Evolutionary conservation across 2,888 invertebrate species (phyloP).

Genomic region (Chouioia cunea): DNA sequence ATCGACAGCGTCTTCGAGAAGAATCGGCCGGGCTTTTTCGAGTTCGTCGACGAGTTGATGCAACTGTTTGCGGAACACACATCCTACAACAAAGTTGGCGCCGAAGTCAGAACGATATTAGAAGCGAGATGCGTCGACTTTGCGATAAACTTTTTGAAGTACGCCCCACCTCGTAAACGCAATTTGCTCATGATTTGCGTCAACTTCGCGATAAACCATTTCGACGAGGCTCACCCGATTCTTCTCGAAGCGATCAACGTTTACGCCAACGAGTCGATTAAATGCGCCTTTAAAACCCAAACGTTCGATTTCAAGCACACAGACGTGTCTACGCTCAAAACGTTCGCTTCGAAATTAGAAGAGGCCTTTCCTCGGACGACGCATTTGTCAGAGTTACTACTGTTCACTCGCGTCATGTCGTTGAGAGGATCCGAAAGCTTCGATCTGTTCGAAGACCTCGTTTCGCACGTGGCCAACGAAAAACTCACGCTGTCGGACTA

Average conservation of each 20-base stretch:
- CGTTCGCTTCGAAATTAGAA: constrained; percentile 26
- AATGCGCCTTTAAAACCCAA: constrained; percentile 18
- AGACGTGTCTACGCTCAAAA: constrained; percentile 34
- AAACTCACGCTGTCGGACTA: constrained; percentile 35
- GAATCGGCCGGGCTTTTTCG: constrained; percentile 56
- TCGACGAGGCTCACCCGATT: constrained; percentile 5
- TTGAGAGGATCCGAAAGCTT: constrained; percentile 18
- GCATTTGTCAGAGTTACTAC: constrained; percentile 33
- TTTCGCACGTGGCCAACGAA: constrained; percentile 19
- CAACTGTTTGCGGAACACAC: constrained; percentile 46
- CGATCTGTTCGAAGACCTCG: constrained; percentile 34
- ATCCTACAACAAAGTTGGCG: constrained; percentile 24
- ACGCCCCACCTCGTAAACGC: constrained; percentile 30
- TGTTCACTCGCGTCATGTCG: constrained; percentile 21
- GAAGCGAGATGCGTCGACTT: constrained; percentile 39
- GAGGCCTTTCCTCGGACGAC: not conserved
- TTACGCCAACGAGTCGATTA: constrained; percentile 32
- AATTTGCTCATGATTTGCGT: constrained; percentile 18
- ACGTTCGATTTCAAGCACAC: constrained; percentile 18
- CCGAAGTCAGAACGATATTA: constrained; percentile 36
- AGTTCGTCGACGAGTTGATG: constrained; percentile 53
- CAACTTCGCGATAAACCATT: constrained; percentile 27
- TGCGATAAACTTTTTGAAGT: constrained; percentile 39
- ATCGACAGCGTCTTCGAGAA: constrained; percentile 38
- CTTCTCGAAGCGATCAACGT: constrained; percentile 32